Evolutionary conservation across 2,888 invertebrate genomes (phyloP).

Genomic region (Morpho helenor): DNA sequence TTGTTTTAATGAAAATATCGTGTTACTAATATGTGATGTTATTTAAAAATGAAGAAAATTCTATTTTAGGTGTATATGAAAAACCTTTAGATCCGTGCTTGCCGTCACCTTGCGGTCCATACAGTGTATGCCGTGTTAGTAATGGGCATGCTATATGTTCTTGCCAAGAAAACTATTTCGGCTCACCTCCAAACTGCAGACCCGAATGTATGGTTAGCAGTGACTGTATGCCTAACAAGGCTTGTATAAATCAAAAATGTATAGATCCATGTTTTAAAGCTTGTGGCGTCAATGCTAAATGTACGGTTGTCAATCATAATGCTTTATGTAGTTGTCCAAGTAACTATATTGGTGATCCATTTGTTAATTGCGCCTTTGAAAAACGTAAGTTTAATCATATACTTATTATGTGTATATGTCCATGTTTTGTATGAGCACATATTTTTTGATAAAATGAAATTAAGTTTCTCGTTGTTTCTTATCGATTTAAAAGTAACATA

Average conservation of each 20-base stretch:
- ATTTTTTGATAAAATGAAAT: too few relatives aligned
- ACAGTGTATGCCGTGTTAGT: constrained; percentile 86
- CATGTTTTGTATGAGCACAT: too few relatives aligned
- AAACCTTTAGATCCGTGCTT: constrained; percentile 75
- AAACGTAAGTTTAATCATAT: constrained; percentile 77
- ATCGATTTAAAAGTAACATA: too few relatives aligned
- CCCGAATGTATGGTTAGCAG: constrained; percentile 91
- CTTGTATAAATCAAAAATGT: constrained; percentile 89
- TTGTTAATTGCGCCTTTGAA: constrained; percentile 84
- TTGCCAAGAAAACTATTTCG: constrained; percentile 77
- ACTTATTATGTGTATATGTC: constrained; percentile 3
- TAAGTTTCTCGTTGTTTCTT: too few relatives aligned
- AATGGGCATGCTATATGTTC: constrained; percentile 89
- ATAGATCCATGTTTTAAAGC: constrained; percentile 89
- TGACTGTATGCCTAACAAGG: constrained; percentile 88
- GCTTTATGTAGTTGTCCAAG: constrained; percentile 90
- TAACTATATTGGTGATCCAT: constrained; percentile 89
- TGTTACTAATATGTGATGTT: background rate
- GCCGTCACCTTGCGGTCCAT: constrained; percentile 88
- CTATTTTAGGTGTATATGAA: constrained; percentile 52
- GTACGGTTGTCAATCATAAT: constrained; percentile 91
- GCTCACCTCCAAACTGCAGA: constrained; percentile 82
- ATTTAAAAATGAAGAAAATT: background rate
- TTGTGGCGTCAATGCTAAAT: constrained; percentile 90
- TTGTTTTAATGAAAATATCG: background rate